Conservation (phyloP, 2,888 invertebrate genomes). For the Periphyllus acericola region DNA sequence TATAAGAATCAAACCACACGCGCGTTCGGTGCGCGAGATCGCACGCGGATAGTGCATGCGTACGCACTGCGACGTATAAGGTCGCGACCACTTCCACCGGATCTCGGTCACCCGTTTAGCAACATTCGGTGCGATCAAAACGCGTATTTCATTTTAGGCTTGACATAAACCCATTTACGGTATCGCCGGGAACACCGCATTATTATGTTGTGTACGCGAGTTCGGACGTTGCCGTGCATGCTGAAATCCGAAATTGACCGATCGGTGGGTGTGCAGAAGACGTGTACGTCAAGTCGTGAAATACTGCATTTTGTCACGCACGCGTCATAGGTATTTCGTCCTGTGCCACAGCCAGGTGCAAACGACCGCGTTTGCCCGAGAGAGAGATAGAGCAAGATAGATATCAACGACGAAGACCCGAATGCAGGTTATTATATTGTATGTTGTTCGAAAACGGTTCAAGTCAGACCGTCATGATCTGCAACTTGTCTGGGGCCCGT, state of each 20-base stretch:
- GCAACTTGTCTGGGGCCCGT: no score
- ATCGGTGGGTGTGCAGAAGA: not conserved
- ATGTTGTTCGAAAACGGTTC: no score
- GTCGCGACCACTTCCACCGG: constrained; percentile 47
- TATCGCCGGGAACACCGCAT: not conserved
- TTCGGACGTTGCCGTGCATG: not conserved
- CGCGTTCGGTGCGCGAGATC: not conserved
- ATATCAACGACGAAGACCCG: no score
- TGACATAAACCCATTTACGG: constrained; percentile 33
- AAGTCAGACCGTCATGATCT: no score
- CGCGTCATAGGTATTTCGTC: not conserved
- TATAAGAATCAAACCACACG: not conserved
- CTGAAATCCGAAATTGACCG: not conserved
- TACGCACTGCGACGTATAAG: constrained; percentile 28
- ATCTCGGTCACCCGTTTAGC: constrained; percentile 51
- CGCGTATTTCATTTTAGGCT: constrained; percentile 25
- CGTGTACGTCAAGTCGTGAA: not conserved
- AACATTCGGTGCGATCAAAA: constrained; percentile 28
- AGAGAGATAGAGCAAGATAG: no score
- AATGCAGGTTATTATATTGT: no score
- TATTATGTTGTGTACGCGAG: not conserved
- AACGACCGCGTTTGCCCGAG: not conserved
- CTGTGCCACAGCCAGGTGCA: not conserved
- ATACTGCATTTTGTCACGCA: not conserved
- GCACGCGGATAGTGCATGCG: not conserved